Percentiles rank a stretch among this genome's conserved stretches.
These are phyloP conservation scores for Anoplolepis gracilipes DNA, from an alignment of 1,140 invertebrate genomes.

Conservation along the genomic window DNA sequence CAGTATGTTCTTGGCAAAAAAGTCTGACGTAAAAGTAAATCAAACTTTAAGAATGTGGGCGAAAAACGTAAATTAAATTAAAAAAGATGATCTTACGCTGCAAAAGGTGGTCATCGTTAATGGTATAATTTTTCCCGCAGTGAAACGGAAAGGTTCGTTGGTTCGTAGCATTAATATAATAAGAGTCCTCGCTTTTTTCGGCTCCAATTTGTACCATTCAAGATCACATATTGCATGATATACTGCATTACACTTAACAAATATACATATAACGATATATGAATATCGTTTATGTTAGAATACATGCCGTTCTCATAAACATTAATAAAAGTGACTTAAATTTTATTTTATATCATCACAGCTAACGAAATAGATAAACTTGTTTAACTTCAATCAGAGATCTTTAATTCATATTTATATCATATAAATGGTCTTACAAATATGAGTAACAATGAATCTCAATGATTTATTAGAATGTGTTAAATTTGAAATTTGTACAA, in stretches of 20 bases:
- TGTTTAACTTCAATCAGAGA: too few relatives aligned
- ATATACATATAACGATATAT: background rate
- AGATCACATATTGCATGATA: background rate
- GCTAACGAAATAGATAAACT: too few relatives aligned
- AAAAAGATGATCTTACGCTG: conserved; percentile 17
- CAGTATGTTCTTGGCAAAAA: background rate
- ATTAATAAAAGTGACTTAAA: background rate
- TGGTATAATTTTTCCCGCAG: conserved; percentile 35
- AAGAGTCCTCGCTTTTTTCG: conserved; percentile 7
- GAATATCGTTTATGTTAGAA: background rate
- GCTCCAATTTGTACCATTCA: conserved; percentile 24
- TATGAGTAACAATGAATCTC: too few relatives aligned
- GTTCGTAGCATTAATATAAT: conserved; percentile 26
- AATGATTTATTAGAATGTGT: too few relatives aligned
- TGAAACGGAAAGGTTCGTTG: conserved; percentile 2
- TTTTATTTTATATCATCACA: too few relatives aligned
- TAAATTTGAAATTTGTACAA: too few relatives aligned
- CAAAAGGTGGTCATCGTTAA: conserved; percentile 32
- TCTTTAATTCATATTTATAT: too few relatives aligned
- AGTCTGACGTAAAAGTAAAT: too few relatives aligned
- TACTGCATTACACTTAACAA: background rate
- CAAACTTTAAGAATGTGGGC: too few relatives aligned
- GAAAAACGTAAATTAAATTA: background rate
- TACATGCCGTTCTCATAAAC: background rate
- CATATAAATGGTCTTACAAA: too few relatives aligned